These are phyloP conservation scores for Phoenicopterus ruber DNA, from an alignment of 2,113 vertebrate species.

Conservation along the genomic window DNA sequence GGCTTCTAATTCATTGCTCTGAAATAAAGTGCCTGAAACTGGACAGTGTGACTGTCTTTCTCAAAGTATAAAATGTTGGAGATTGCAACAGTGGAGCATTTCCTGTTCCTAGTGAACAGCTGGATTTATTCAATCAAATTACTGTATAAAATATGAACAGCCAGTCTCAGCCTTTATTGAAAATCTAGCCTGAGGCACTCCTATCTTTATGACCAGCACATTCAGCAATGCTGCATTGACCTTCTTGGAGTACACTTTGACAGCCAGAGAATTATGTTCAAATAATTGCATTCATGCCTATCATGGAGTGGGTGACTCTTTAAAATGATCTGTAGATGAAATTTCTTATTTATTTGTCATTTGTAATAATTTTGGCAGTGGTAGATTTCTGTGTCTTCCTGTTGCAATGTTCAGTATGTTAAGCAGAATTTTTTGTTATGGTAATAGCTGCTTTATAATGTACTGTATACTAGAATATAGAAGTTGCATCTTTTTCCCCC, in stretches of 20 bases:
- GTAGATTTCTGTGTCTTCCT: background rate
- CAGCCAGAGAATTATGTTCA: background rate
- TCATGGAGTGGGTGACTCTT: background rate
- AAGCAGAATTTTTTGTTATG: background rate
- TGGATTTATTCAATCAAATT: conserved; percentile 38
- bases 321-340: background rate
- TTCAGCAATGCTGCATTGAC: background rate
- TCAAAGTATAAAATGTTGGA: background rate
- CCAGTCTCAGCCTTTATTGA: conserved; percentile 29
- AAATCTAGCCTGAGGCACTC: conserved; percentile 58
- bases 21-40: background rate
- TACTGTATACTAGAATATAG: background rate
- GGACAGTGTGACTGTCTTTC: background rate
- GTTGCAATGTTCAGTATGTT: background rate
- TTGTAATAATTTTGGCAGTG: background rate
- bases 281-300: background rate
- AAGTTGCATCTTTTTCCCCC: background rate
- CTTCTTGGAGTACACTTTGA: background rate
- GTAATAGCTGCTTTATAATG: background rate
- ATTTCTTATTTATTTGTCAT: background rate
- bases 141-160: background rate
- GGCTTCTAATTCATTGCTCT: background rate
- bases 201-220: background rate
- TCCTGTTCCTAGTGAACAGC: background rate
- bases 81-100: background rate